Evolutionary conservation across 2,113 vertebrate species (phyloP), one percentile per base, ranked within the genome.

Genomic region (Grammomys dolichurus): DNA sequence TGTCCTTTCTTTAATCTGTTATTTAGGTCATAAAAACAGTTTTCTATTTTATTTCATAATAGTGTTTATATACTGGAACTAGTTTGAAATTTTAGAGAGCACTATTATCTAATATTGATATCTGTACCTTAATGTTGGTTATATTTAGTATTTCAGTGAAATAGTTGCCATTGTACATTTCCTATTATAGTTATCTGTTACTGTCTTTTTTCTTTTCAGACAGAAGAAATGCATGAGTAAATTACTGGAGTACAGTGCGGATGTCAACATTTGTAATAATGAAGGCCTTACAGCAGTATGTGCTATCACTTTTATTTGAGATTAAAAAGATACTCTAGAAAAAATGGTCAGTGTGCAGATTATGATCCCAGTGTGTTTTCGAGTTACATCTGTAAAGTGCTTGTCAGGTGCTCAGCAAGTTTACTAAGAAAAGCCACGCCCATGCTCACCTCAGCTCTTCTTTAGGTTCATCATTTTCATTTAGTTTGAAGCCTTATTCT

Each of bases 181-280:
- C 90, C 84, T 40, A 5, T 86, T 31, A 28, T 24, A 80, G 2
- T 95, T 86, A 78, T 84, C 75, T 93, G 20, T 92, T 48, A 90
- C 31, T 94, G 33, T 97, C 5, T 97, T 97, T 54, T 67, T 97
- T 98, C 51, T 97, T 98, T 98, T 54, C 93, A 99, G 99, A 76
- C 99, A 99, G 98, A 99, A 99, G 98, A 99, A 99, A 98, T 99
- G 99, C 95, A 99, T 99, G 99, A 99, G 99, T 95, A 99, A 99
- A 97, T 98, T 99, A 31, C 91, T 99, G 98, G 99, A 99, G 95
- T 99, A 99, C 97, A 99, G 99, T 96, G 99, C 99, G 43, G 99
- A 99, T 98, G 99, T 99, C 97, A 99, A 99, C 98, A 99, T 99
- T 98, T 99, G 99, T 98, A 99, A 99, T 98, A 99, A 99, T 73